Evolutionary conservation across 2,888 invertebrate species (phyloP).

Genomic region (Gastrophysa polygoni): DNA sequence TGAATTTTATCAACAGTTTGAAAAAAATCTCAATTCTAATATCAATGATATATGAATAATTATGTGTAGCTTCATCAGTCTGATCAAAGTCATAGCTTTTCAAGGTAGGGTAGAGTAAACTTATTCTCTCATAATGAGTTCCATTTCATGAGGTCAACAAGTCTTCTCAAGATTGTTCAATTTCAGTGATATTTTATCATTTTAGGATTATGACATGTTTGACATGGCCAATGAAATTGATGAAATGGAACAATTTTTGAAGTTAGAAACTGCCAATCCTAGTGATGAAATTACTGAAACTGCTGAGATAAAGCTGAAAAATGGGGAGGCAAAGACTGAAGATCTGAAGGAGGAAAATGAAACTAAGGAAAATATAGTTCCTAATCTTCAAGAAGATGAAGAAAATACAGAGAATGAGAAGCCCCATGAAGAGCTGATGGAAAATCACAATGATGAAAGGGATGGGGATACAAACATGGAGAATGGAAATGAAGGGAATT

Average conservation of each 20-base stretch:
- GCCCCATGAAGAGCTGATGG: conserved; percentile 45
- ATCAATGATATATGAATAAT: too few relatives aligned
- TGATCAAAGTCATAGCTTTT: too few relatives aligned
- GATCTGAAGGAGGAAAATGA: conserved; percentile 38
- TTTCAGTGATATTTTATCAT: conserved; percentile 26
- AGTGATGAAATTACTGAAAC: conserved; percentile 57
- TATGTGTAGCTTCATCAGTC: too few relatives aligned
- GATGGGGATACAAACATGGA: conserved; percentile 35
- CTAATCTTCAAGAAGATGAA: conserved; percentile 34
- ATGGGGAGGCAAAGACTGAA: conserved; percentile 49
- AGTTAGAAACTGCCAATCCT: conserved; percentile 69
- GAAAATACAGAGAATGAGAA: conserved; percentile 48
- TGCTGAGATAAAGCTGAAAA: conserved; percentile 57
- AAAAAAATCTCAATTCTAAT: too few relatives aligned
- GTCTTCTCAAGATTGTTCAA: background rate
- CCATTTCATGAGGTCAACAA: too few relatives aligned
- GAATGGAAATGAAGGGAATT: conserved; percentile 32
- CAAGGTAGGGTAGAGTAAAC: too few relatives aligned
- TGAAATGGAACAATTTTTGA: conserved; percentile 85
- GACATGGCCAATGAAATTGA: conserved; percentile 91
- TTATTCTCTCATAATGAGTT: too few relatives aligned
- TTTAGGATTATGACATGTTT: conserved; percentile 91
- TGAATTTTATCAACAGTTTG: too few relatives aligned
- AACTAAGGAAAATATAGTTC: conserved; percentile 40
- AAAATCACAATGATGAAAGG: conserved; percentile 30